These are phyloP conservation scores for Zygaena filipendulae DNA, from an alignment of 2,888 invertebrate species.

Conservation along the genomic window DNA sequence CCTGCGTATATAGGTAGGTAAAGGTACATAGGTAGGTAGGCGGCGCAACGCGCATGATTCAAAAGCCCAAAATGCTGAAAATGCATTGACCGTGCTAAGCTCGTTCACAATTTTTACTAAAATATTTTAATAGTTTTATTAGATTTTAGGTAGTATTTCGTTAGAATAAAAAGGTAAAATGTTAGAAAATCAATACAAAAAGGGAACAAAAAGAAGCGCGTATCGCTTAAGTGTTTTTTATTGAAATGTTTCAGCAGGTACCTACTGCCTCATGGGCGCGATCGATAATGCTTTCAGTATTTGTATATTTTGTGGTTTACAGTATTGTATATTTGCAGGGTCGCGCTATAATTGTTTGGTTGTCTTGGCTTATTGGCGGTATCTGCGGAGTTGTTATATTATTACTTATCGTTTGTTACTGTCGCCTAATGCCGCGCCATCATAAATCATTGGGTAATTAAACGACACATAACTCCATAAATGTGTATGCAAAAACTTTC, in stretches of 20 bases:
- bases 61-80: constrained; percentile 26
- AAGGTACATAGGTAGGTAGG: too few relatives aligned
- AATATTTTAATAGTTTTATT: constrained; percentile 24
- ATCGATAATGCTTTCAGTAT: too few relatives aligned
- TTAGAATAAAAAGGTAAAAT: constrained; percentile 35
- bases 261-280: too few relatives aligned
- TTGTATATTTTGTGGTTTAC: too few relatives aligned
- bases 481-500: too few relatives aligned
- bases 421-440: constrained; percentile 76
- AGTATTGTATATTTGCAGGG: constrained; percentile 37
- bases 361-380: constrained; percentile 69
- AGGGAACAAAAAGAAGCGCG: constrained; percentile 40
- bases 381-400: constrained; percentile 73
- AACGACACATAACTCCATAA: too few relatives aligned
- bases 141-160: constrained; percentile 30
- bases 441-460: constrained; percentile 74
- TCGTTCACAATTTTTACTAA: constrained; percentile 18
- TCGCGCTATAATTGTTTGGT: constrained; percentile 65
- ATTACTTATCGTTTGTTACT: constrained; percentile 73
- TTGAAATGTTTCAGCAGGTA: constrained; percentile 65
- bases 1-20: too few relatives aligned
- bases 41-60: constrained; percentile 28
- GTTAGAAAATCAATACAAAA: constrained; percentile 32
- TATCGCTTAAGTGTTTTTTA: constrained; percentile 43
- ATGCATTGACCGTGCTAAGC: too few relatives aligned